A percentile compares a stretch with the other conserved stretches of the same genome.
Evolutionary conservation across 2,888 invertebrate genomes (phyloP).

Genomic region (Meiosimyza platycephala): DNA sequence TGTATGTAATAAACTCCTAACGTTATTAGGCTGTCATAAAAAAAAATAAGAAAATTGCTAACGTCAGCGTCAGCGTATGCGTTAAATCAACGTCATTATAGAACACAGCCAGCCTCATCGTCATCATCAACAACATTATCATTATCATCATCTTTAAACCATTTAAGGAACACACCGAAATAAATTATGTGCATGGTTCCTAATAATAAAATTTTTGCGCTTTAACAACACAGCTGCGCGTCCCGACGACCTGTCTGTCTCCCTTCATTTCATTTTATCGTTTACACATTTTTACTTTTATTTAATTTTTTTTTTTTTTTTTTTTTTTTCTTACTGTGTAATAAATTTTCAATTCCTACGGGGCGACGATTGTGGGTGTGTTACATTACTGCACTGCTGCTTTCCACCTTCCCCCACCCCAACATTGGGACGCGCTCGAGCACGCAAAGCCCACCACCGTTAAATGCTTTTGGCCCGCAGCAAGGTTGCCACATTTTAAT

Average conservation of each 20-base stretch:
- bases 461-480: neutral
- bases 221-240: neutral
- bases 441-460: constrained; percentile 7
- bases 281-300: neutral
- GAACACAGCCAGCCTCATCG: too few relatives aligned
- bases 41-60: too few relatives aligned
- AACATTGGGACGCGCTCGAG: neutral
- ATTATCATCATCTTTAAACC: too few relatives aligned
- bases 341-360: constrained; percentile 40
- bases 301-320: constrained; percentile 35
- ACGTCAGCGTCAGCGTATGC: too few relatives aligned
- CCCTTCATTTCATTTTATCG: neutral
- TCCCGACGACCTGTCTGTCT: neutral
- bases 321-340: constrained; percentile 32
- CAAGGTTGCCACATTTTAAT: constrained; percentile 9
- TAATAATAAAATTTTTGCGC: neutral
- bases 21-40: too few relatives aligned
- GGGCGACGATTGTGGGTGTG: constrained; percentile 31
- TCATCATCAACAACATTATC: too few relatives aligned
- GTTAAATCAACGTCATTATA: too few relatives aligned
- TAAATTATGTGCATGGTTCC: neutral
- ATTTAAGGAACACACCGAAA: neutral
- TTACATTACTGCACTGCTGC: too few relatives aligned
- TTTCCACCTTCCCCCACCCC: neutral
- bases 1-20: too few relatives aligned